Base-by-base conservation (phyloP, 2,113 vertebrate species). In the Brienomyrus brachyistius region DNA sequence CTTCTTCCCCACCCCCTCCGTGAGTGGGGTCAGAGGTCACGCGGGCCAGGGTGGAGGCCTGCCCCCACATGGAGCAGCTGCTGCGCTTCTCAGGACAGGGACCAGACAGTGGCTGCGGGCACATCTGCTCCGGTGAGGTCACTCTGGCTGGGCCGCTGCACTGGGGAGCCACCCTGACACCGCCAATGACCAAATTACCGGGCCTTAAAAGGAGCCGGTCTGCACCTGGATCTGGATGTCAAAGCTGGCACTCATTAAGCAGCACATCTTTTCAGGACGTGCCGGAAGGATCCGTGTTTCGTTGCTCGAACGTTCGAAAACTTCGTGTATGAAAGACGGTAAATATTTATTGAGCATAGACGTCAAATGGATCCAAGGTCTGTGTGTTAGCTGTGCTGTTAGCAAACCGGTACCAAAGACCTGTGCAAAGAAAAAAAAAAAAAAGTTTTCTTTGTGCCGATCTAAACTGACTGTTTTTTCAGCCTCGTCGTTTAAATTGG, bases 41-140 rank as follows among this genome's bases (percentile, higher is more conserved):
- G 91, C 93, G 93, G 95, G 94, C 95, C 92, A 94, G 94, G 94
- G 94, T 93, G 90, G 93, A 91, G 92, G 92, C 93, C 94, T 88
- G 50, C 94, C 92, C 95, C 94, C 94, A 94, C 94, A 94, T 94
- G 94, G 93, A 95, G 94, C 96, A 96, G 96, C 96, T 96, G 96
- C 94, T 93, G 45, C 92, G 92, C 93, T 95, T 96, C 94, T 95
- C 95, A 95, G 94, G 95, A 94, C 94, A 95, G 93, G 93, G 92
- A 90, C 88, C 90, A 83, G 92, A 90, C 91, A 88, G 91, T 90
- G 91, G 92, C 86, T 50, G 80, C 89, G 86, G 91, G 91, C 94
- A 91, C 94, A 96, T 96, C 95, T 96, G 95, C 93, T 95, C 93
- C 35, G 89, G 91, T 91, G 59, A 90, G 93, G 54, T 35, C 87